phyloP scores from a whole-genome alignment of 2,888 invertebrate species.

The Drepanosiphum platanoidis region DNA sequence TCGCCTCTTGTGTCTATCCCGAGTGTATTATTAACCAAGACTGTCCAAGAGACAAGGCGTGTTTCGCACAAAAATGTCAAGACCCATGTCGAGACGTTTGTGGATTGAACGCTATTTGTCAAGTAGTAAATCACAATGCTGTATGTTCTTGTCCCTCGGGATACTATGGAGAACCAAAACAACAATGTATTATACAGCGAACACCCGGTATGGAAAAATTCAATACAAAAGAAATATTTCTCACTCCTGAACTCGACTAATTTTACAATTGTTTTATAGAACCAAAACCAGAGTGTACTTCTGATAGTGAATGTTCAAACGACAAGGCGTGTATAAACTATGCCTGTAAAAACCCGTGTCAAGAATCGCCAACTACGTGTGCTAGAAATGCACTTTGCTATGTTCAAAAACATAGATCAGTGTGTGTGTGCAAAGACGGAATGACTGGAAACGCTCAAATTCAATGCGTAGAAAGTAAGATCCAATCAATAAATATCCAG shows the following conservation, averaged over 20 bases:
- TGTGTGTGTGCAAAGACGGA: conserved; percentile 83
- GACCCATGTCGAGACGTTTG: conserved; percentile 87
- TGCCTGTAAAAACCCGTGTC: conserved; percentile 80
- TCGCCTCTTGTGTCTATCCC: conserved; percentile 82
- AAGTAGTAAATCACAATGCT: conserved; percentile 82
- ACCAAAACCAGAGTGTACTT: conserved; percentile 79
- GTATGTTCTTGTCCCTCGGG: conserved; percentile 84
- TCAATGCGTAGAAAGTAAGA: conserved; percentile 78
- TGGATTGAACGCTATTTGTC: conserved; percentile 83
- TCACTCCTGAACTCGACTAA: background rate
- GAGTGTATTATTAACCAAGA: conserved; percentile 91
- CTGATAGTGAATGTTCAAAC: conserved; percentile 82
- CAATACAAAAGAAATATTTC: background rate
- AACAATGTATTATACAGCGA: conserved; percentile 74
- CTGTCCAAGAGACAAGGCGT: conserved; percentile 83
- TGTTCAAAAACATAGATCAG: conserved; percentile 81
- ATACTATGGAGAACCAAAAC: conserved; percentile 81
- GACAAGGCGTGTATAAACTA: conserved; percentile 84
- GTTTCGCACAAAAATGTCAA: conserved; percentile 83
- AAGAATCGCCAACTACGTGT: conserved; percentile 74
- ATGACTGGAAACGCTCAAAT: conserved; percentile 85
- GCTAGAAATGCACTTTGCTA: conserved; percentile 82
- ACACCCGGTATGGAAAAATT: conserved; percentile 55
- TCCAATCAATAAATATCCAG: background rate
- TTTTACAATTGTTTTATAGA: too few relatives aligned